phyloP scores from a whole-genome alignment of 2,888 invertebrate genomes.

The Ernsta delagoae region DNA sequence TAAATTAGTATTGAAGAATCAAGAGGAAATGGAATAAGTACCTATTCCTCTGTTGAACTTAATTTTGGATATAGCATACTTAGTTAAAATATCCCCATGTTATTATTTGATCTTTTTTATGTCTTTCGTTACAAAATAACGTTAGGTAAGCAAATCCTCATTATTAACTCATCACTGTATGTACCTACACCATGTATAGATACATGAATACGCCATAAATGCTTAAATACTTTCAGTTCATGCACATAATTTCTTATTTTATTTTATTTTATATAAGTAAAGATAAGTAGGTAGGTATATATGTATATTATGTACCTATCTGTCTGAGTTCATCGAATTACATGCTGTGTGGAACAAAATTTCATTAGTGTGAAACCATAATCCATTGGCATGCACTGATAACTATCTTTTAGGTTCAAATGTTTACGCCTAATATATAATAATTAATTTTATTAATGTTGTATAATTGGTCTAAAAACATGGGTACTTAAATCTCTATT shows the following conservation, averaged over 20 bases:
- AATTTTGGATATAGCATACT: constrained; percentile 11
- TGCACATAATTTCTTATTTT: constrained; percentile 30
- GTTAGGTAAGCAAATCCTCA: constrained; percentile 6
- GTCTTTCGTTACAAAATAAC: constrained; percentile 5
- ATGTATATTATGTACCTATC: neutral
- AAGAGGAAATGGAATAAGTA: neutral
- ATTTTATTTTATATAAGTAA: neutral
- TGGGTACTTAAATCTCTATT: no score
- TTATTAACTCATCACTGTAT: constrained; percentile 23
- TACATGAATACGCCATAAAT: constrained; percentile 12
- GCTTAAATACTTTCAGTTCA: constrained; percentile 40
- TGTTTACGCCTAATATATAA: neutral
- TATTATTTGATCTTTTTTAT: constrained; percentile 13
- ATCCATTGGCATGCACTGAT: no score
- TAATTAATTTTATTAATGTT: neutral
- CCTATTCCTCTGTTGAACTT: neutral
- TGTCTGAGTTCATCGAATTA: neutral
- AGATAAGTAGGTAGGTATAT: no score
- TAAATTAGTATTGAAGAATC: neutral
- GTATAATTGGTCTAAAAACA: neutral
- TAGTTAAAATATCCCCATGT: constrained; percentile 10
- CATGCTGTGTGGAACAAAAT: constrained; percentile 20
- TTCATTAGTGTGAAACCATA: constrained; percentile 11
- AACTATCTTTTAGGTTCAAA: neutral
- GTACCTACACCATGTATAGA: constrained; percentile 6